Evolutionary conservation across 2,113 vertebrate genomes (phyloP).

Genomic region (Pollimyrus isidori): DNA sequence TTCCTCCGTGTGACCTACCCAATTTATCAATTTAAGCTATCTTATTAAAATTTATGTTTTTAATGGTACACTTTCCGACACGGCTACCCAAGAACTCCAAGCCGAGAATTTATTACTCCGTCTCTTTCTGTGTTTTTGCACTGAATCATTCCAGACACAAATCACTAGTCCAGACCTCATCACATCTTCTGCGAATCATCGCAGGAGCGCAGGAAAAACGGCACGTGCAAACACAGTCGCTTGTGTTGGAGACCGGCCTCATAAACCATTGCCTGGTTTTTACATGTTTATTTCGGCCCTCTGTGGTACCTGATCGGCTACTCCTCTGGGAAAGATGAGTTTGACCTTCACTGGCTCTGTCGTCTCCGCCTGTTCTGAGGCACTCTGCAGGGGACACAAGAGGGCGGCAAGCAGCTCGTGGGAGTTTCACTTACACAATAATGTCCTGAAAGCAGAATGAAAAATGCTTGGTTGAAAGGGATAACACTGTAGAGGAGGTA

Average conservation of each 20-base stretch:
- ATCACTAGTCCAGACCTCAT: background rate
- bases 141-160: background rate
- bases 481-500: no score
- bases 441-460: no score
- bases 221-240: background rate
- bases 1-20: background rate
- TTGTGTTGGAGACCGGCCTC: background rate
- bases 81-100: background rate
- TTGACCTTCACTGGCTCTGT: constrained; percentile 91
- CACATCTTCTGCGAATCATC: background rate
- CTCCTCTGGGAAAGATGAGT: constrained; percentile 86
- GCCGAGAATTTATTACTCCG: background rate
- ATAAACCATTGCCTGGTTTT: background rate
- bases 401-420: background rate
- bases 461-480: no score
- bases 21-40: background rate
- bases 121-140: background rate
- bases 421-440: no score
- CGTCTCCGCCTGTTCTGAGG: constrained; percentile 77
- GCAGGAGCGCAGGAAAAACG: background rate
- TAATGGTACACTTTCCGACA: background rate
- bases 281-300: background rate
- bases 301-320: constrained; percentile 77
- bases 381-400: constrained; percentile 53
- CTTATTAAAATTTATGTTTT: background rate